phyloP scores from a whole-genome alignment of 1,140 invertebrate genomes.

The Battus philenor region DNA sequence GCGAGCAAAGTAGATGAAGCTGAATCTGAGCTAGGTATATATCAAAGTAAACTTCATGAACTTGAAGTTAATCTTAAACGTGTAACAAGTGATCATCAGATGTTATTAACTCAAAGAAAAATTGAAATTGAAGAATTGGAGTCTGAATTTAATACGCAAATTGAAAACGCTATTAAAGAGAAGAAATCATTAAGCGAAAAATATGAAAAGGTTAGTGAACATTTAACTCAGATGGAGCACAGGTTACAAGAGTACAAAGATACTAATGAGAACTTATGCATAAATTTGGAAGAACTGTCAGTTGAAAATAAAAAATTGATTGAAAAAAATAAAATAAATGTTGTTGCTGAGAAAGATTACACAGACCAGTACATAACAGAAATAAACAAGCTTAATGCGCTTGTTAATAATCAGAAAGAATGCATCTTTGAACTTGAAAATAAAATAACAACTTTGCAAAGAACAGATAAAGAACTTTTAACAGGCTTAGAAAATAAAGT shows the following conservation, averaged over 20 bases:
- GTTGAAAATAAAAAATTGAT: slow-evolving; percentile 47
- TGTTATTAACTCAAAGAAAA: slow-evolving; percentile 69
- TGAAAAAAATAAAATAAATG: slow-evolving; percentile 28
- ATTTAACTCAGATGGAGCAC: slow-evolving; percentile 62
- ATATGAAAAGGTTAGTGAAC: slow-evolving; percentile 75
- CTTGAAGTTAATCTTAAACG: slow-evolving; percentile 74
- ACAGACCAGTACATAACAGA: slow-evolving; percentile 64
- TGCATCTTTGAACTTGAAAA: slow-evolving; percentile 52
- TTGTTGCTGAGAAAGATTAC: slow-evolving; percentile 39
- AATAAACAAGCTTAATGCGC: slow-evolving; percentile 62
- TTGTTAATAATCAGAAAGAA: slow-evolving; percentile 50
- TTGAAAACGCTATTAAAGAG: slow-evolving; percentile 76
- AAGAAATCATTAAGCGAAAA: slow-evolving; percentile 74
- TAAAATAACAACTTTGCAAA: slow-evolving; percentile 39
- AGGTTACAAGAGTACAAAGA: slow-evolving; percentile 51
- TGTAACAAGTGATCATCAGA: slow-evolving; percentile 73
- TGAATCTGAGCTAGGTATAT: slow-evolving; percentile 42
- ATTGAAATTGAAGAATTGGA: slow-evolving; percentile 79
- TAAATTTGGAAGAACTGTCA: slow-evolving; percentile 47
- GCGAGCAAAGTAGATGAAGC: slow-evolving; percentile 42
- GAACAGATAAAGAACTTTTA: slow-evolving; percentile 28
- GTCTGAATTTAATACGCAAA: slow-evolving; percentile 78
- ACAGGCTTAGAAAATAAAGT: slow-evolving; percentile 42
- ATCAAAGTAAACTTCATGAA: slow-evolving; percentile 51
- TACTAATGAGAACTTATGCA: slow-evolving; percentile 42